Conservation (phyloP, 2,113 vertebrate genomes). For the Notothenia coriiceps region DNA sequence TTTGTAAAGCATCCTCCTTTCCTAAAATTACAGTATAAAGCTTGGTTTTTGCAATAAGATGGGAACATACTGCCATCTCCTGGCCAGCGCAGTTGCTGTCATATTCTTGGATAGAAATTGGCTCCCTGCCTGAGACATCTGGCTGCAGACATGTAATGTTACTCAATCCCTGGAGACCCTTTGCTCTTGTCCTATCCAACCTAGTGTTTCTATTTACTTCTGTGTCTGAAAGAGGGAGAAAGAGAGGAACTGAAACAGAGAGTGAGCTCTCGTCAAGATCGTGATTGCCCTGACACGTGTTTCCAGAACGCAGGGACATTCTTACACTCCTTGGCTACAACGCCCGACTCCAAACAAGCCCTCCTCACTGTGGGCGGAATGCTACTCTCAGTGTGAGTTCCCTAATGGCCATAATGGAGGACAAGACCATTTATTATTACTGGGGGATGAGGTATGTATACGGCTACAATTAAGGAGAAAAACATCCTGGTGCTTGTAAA, state of each 20-base stretch:
- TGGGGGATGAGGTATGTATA: constrained; percentile 74
- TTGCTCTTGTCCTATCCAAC: constrained; percentile 29
- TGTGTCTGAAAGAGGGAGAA: constrained; percentile 3
- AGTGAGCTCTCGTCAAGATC: constrained; percentile 28
- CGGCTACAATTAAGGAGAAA: constrained; percentile 84
- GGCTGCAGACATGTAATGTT: constrained; percentile 54
- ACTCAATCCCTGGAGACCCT: constrained; percentile 42
- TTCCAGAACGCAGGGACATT: constrained; percentile 56
- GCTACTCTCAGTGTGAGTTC: constrained; percentile 76
- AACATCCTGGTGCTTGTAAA: constrained; percentile 81
- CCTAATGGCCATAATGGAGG: constrained; percentile 82
- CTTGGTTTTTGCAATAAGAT: constrained; percentile 16
- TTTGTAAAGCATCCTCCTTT: constrained; percentile 17
- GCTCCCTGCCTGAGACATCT: constrained; percentile 55
- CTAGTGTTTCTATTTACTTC: constrained; percentile 50
- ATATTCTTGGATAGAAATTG: constrained; percentile 13
- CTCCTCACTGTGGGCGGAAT: constrained; percentile 73
- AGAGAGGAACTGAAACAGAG: constrained; percentile 3
- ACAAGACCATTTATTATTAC: constrained; percentile 83
- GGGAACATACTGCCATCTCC: constrained; percentile 83
- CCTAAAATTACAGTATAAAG: constrained; percentile 5
- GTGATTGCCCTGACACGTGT: constrained; percentile 62
- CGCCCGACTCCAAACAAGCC: constrained; percentile 64
- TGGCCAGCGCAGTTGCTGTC: constrained; percentile 48
- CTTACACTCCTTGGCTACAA: constrained; percentile 57